phyloP scores from a whole-genome alignment of 2,113 vertebrate species.

The Chlamydotis undulata region DNA sequence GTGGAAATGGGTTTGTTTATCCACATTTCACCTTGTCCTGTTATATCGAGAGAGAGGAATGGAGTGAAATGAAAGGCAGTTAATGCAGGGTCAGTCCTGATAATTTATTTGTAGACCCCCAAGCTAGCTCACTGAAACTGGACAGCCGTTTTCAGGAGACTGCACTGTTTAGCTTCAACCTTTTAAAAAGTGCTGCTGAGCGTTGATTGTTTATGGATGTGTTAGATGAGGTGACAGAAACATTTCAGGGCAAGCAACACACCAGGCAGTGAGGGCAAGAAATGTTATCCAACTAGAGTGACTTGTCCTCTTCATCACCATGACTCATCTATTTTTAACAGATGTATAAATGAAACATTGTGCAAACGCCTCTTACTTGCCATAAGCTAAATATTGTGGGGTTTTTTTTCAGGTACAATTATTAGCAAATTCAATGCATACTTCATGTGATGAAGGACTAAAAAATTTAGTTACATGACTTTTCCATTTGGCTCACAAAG shows the following conservation, averaged over 20 bases:
- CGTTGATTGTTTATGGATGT: background rate
- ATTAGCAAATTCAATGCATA: background rate
- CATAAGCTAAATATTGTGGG: background rate
- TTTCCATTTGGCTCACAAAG: constrained; percentile 15
- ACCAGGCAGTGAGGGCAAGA: background rate
- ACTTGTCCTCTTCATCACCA: background rate
- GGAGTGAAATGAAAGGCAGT: background rate
- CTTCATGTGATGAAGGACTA: background rate
- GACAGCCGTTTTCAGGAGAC: background rate
- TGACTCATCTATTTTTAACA: constrained; percentile 20
- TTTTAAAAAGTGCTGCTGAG: background rate
- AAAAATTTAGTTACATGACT: background rate
- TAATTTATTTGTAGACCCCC: background rate
- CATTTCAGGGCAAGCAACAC: background rate
- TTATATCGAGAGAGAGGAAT: background rate
- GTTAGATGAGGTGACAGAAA: background rate
- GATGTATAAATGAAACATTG: background rate
- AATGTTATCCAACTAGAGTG: background rate
- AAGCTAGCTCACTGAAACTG: background rate
- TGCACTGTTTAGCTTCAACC: background rate
- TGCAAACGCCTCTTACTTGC: background rate
- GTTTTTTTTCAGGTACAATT: constrained; percentile 1
- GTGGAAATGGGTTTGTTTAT: background rate
- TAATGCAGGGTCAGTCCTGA: background rate
- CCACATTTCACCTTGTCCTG: background rate